phyloP scores from a whole-genome alignment of 2,113 vertebrate species.

The Larimichthys crocea region DNA sequence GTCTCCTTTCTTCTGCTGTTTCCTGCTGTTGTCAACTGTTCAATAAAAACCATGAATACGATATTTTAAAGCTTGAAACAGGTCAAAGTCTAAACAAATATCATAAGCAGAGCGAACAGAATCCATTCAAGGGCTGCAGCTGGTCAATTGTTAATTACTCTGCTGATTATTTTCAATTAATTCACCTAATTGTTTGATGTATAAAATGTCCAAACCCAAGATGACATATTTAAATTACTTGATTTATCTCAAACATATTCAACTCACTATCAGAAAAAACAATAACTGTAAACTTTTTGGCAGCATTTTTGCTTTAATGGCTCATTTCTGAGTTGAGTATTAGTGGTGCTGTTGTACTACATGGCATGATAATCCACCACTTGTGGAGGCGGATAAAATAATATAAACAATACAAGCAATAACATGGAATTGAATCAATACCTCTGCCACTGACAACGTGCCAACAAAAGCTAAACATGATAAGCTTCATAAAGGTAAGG shows the following conservation, averaged over 20 bases:
- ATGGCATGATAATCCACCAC: neutral
- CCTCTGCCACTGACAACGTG: neutral
- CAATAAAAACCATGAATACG: slow-evolving; percentile 7
- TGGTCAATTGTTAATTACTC: neutral
- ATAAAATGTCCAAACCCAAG: neutral
- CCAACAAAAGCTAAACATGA: slow-evolving; percentile 10
- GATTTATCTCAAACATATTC: neutral
- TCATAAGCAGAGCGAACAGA: neutral
- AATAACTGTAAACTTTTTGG: too few species aligned
- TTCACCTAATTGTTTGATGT: neutral
- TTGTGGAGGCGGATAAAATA: neutral
- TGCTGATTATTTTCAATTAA: neutral
- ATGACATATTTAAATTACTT: neutral
- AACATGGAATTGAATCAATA: neutral
- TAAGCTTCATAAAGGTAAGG: slow-evolving; percentile 3
- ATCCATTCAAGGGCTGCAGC: neutral
- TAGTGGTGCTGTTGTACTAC: neutral
- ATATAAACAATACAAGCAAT: neutral
- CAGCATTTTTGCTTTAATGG: too few species aligned
- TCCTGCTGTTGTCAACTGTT: slow-evolving; percentile 16
- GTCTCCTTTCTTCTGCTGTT: slow-evolving; percentile 12
- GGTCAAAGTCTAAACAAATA: neutral
- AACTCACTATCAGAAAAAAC: neutral
- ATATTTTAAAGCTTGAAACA: slow-evolving; percentile 1
- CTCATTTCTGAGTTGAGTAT: neutral